Evolutionary conservation across 2,797 vertebrate genomes (phyloP).

Genomic region (Leucoraja ocellata): DNA sequence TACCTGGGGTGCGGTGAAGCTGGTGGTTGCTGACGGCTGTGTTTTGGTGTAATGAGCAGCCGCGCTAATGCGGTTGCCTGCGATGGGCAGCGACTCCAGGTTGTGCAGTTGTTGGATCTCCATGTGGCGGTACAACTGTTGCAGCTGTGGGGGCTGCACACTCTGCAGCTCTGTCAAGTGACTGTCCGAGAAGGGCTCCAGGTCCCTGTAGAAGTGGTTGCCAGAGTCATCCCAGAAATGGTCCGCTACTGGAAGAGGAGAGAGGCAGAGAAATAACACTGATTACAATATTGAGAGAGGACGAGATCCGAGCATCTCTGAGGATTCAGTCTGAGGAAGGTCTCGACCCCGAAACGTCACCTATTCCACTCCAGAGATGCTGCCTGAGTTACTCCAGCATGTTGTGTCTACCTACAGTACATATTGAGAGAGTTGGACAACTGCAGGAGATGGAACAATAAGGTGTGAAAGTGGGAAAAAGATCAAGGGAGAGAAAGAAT

Average conservation of each 20-base stretch:
- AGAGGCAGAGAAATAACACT: background rate
- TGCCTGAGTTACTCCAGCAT: no score
- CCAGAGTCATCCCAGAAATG: constrained; percentile 87
- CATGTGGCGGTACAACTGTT: constrained; percentile 76
- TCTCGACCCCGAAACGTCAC: no score
- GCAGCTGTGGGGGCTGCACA: constrained; percentile 80
- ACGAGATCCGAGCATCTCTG: no score
- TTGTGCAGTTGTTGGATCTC: constrained; percentile 78
- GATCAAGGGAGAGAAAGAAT: no score
- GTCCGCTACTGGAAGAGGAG: constrained; percentile 54
- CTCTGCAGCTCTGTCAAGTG: constrained; percentile 96
- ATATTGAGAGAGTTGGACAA: background rate
- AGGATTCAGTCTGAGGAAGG: no score
- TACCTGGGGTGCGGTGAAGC: background rate
- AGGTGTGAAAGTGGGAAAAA: no score
- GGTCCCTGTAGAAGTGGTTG: constrained; percentile 75
- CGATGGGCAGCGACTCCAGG: constrained; percentile 56
- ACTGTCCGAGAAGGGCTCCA: constrained; percentile 78
- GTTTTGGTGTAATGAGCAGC: background rate
- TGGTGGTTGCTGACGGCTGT: background rate
- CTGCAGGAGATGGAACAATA: background rate
- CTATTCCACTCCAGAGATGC: no score
- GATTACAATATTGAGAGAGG: background rate
- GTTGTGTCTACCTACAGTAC: background rate
- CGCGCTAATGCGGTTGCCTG: background rate